Base-by-base conservation (phyloP, 2,797 vertebrate genomes). In the Sciaenops ocellatus region DNA sequence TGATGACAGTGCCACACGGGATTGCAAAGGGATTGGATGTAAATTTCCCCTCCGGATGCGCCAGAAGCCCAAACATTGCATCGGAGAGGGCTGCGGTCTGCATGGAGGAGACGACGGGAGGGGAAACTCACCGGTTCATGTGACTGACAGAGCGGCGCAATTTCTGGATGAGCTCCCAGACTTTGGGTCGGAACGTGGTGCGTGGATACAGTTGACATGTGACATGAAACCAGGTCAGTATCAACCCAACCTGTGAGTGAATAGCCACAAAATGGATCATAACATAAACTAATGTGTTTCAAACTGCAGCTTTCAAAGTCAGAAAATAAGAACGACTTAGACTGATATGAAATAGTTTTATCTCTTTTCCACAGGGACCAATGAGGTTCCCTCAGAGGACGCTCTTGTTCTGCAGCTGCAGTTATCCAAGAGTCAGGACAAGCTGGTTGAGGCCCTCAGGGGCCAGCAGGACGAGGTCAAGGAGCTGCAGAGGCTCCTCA, bases 371-470 rank as follows among this genome's bases (percentile, higher is more conserved):
- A 3, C 79, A 98, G 97, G 96, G 59, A 93, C 92, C 84, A 97
- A 97, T 64, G 96, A 97, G 82, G 94, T 97, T 70, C 95, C 96
- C 0, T 95, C 96, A 18, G 96, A 97, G 86, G 96, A 97, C 64
- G 94, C 96, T 2, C 91, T 98, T 7, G 94, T 97, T 80, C 90
- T 98, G 68, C 96, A 97, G 61, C 92, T 98, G 70, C 95, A 96
- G 76, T 88, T 98, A 73, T 94, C 94, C 0, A 97, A 97, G 90
- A 95, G 95, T 64, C 96, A 97, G 20, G 96, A 97, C 86, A 96
- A 95, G 85, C 93, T 98, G 78, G 93, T 96, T 10, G 96, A 96
- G 92, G 95, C 95, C 78, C 89, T 97, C 64, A 94, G 90, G 85
- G 94, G 80, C 78, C 97, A 98, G 59, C 96, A 97, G 89, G 93